These are phyloP conservation scores for Mimumesa dahlbomi DNA, from an alignment of 2,888 invertebrate species.

Conservation along the genomic window DNA sequence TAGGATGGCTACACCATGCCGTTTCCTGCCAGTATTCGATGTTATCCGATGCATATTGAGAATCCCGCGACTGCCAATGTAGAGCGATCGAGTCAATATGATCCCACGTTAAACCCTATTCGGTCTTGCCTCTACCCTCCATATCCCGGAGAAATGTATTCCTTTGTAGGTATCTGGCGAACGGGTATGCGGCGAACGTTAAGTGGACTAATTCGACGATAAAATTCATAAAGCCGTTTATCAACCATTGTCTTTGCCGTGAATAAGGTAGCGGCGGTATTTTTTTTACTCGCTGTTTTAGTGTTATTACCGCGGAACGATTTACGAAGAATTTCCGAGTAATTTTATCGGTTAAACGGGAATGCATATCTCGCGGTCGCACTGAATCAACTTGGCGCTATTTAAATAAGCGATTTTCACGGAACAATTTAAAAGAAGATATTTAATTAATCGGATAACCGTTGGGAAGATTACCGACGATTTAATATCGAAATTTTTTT, in stretches of 20 bases:
- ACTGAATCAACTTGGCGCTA: not conserved
- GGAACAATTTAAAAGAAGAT: not conserved
- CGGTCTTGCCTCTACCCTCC: slow-evolving; percentile 42
- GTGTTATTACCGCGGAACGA: slow-evolving; percentile 12
- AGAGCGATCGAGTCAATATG: slow-evolving; percentile 66
- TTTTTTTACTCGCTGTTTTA: slow-evolving; percentile 1
- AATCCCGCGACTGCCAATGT: slow-evolving; percentile 64
- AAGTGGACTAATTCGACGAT: slow-evolving; percentile 29
- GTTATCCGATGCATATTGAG: slow-evolving; percentile 67
- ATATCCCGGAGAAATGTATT: slow-evolving; percentile 44
- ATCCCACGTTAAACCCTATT: slow-evolving; percentile 64
- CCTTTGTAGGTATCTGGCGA: slow-evolving; percentile 19
- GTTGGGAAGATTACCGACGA: not conserved
- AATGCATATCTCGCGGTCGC: not conserved
- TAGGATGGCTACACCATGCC: slow-evolving; percentile 69
- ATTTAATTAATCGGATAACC: not conserved
- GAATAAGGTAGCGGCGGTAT: slow-evolving; percentile 4
- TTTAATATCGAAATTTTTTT: no score
- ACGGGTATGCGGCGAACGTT: slow-evolving; percentile 6
- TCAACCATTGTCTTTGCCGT: slow-evolving; percentile 34
- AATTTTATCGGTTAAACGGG: not conserved
- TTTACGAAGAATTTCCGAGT: not conserved
- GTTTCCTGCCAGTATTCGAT: slow-evolving; percentile 65
- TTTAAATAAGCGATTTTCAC: not conserved
- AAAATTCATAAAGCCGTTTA: slow-evolving; percentile 47